Base-by-base conservation (phyloP, 2,797 vertebrate genomes). In the Gymnodraco acuticeps region DNA sequence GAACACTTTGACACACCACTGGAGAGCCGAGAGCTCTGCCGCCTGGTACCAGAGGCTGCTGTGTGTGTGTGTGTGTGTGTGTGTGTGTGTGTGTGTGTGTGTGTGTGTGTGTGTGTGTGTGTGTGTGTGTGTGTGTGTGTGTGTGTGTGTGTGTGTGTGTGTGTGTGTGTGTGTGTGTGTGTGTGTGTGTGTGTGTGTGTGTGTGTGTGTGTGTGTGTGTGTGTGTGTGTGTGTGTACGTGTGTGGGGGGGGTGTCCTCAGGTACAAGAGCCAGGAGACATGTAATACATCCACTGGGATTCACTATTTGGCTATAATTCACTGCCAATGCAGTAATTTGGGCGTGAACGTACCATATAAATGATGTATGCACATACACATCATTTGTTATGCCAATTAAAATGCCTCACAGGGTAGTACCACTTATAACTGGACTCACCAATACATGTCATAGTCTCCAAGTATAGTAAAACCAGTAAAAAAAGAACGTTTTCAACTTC, bases 1-100 rank as follows among this genome's bases (percentile, higher is more conserved):
- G 91, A 92, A 85, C 92, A 93, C 90, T 84, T 77, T 88, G 92
- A 89, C 91, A 90, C 89, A 83, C 87, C 83, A 83, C 90, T 80
- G 86, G 85, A 89, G 88, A 90, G 84, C 78, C 70, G 54, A 81
- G 82, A 83, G 88, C 87, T 87, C 74, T 81, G 67, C 85, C 61
- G 76, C 75, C 77, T 82, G 80, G 58, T 77, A 67, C 81, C 73
- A 55, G 58, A 78, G 33, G 46, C 56, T 53, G 42, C 11, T 52
- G 64, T 74, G 76, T 73, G 73, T 55, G 73, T 73, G 73, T 23
- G 55, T 68, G 56, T 62, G 62, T 64, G 71, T 68, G 70, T 64
- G 71, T 68, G 70, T 64, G 71, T 68, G 70, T 64, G 71, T 68
- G 70, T 11, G 53, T 33, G 15, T 33, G 53, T 17, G 8, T 55